Evolutionary conservation across 2,113 vertebrate species (phyloP), one percentile per base, ranked within the genome.

Genomic region (Thomomys bottae): DNA sequence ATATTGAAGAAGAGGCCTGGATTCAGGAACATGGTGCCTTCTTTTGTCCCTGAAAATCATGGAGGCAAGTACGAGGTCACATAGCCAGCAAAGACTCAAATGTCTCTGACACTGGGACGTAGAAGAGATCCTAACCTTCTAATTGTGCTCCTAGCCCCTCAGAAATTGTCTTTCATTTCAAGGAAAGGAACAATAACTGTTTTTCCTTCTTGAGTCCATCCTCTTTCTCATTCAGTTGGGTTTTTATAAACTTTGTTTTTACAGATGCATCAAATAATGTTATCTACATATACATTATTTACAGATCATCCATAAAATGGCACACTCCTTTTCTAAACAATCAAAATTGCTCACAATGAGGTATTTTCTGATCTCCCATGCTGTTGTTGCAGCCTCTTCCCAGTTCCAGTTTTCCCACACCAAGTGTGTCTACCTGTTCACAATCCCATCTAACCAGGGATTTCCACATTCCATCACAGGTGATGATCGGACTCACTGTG

Each of bases 401-500:
- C 23, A 59, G 26, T 0, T 81, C 8, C 38, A 34, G 12, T 61
- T 61, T 24, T 67, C 17, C 24, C 17, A 57, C 10, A 7, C 5
- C 14, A 30, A 54, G 32, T 2, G 17, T 24, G 23, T 73, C 45
- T 72, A 49, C 38, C 6, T 12, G 21, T 2, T 9, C 21, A 20
- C 4, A 4, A 0, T 38, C 20, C 18, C 30, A 23, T 17, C 17
- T 26, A 40, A 30, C 8, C 45, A 7, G 0, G 15, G 30, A 9
- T 40, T 59, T 49, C 10, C 24, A 7, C 12, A 12, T 0, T 6
- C 8, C 21, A 26, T 26, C 28, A 3, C 11, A 42, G 34, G 1
- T 2, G 3, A 4, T 28, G 36, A 17, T 83, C 34, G 6, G n/a
- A 97, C 98, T 93, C 96, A 99, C 99, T 97, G 4, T 96, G 96